phyloP scores from a whole-genome alignment of 2,888 invertebrate species.

The Halictus ligatus region DNA sequence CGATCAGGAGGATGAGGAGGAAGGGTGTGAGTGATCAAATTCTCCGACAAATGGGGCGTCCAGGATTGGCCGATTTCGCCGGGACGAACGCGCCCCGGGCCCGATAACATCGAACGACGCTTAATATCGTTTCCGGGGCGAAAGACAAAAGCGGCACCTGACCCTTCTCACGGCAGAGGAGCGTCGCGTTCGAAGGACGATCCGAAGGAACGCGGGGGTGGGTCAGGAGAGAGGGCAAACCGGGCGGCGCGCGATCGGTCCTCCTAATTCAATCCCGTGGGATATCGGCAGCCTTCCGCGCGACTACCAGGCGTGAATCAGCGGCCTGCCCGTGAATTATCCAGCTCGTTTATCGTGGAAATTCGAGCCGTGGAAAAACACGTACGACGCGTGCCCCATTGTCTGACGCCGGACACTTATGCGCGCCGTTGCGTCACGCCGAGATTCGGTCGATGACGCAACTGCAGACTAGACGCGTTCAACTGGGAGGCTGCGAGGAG shows the following conservation, averaged over 20 bases:
- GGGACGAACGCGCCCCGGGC: constrained; percentile 53
- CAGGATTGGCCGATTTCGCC: constrained; percentile 56
- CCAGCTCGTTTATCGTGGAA: constrained; percentile 77
- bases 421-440: constrained; percentile 7
- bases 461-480: not conserved
- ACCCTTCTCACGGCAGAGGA: constrained; percentile 64
- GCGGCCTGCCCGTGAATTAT: constrained; percentile 72
- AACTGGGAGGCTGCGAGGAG: not conserved
- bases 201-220: constrained; percentile 44
- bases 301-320: constrained; percentile 67
- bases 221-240: constrained; percentile 39
- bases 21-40: constrained; percentile 44
- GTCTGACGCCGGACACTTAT: constrained; percentile 18
- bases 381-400: constrained; percentile 56
- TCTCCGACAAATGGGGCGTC: constrained; percentile 62
- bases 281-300: constrained; percentile 65
- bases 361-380: constrained; percentile 67
- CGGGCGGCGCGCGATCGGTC: constrained; percentile 69
- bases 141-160: constrained; percentile 73
- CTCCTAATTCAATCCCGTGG: constrained; percentile 75
- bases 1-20: constrained; percentile 22
- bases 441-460: not conserved
- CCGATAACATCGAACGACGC: constrained; percentile 72
- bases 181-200: constrained; percentile 40
- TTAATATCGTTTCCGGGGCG: constrained; percentile 69